Percentiles rank a stretch among this genome's conserved stretches.
Conservation (phyloP, 2,113 vertebrate genomes). For the Cnemophilus loriae region DNA sequence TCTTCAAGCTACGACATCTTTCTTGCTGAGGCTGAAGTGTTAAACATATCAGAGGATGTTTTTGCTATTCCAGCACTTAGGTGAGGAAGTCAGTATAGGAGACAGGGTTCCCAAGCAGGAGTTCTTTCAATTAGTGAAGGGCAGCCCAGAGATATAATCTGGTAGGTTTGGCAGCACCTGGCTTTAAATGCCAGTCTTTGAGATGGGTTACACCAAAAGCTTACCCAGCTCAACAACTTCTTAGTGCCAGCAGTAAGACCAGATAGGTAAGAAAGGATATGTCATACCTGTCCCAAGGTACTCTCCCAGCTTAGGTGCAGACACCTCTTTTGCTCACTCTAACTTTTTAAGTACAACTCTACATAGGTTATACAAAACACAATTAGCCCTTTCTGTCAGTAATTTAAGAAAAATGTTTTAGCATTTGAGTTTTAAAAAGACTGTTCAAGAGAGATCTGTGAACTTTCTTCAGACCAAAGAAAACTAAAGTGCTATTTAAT, state of each 20-base stretch:
- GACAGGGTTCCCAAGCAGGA: background rate
- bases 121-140: background rate
- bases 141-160: fast-evolving
- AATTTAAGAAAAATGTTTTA: background rate
- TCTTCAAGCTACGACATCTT: background rate
- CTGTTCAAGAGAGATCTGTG: background rate
- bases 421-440: background rate
- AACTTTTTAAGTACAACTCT: background rate
- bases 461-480: background rate
- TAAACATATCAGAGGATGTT: background rate
- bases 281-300: background rate
- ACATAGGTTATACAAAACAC: background rate
- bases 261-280: background rate
- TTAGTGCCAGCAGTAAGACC: background rate
- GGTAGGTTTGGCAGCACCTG: background rate
- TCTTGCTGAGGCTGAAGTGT: background rate
- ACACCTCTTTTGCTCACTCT: background rate
- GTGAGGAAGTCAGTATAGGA: background rate
- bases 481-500: background rate
- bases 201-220: background rate
- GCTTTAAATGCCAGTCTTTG: background rate
- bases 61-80: background rate
- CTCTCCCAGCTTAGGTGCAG: background rate
- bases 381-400: background rate
- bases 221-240: background rate